Conservation (phyloP, 2,797 vertebrate genomes). For the Ciconia nigra region DNA sequence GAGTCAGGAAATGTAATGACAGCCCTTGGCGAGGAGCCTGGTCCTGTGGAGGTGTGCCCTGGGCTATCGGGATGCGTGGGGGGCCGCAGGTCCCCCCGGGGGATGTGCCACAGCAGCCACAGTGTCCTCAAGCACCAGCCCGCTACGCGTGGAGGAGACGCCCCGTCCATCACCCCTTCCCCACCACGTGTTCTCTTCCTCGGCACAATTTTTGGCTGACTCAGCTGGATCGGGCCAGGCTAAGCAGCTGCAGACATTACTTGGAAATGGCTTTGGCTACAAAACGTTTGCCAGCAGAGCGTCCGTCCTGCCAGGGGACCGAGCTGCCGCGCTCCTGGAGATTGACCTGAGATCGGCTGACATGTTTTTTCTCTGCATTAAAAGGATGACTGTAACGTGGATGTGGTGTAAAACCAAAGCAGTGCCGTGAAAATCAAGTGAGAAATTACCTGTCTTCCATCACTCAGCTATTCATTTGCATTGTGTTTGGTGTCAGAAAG, state of each 20-base stretch:
- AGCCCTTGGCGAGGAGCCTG: not conserved
- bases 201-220: not conserved
- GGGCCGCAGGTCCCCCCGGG: not conserved
- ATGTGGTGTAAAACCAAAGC: not conserved
- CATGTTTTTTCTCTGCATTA: not conserved
- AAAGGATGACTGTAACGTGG: not conserved
- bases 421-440: not conserved
- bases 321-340: too few relatives aligned
- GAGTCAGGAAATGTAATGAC: not conserved
- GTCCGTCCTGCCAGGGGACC: rapidly evolving
- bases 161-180: not conserved
- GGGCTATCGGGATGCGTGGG: not conserved
- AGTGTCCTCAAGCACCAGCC: not conserved
- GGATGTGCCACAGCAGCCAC: not conserved
- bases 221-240: not conserved
- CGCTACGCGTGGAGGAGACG: rapidly evolving
- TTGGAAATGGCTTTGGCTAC: not conserved
- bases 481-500: not conserved
- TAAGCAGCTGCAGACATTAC: not conserved
- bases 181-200: not conserved
- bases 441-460: not conserved
- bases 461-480: not conserved
- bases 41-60: not conserved
- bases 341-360: not conserved
- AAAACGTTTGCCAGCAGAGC: not conserved